These are phyloP conservation scores for Morinoia aosen DNA, from an alignment of 2,888 invertebrate genomes.

Conservation along the genomic window DNA sequence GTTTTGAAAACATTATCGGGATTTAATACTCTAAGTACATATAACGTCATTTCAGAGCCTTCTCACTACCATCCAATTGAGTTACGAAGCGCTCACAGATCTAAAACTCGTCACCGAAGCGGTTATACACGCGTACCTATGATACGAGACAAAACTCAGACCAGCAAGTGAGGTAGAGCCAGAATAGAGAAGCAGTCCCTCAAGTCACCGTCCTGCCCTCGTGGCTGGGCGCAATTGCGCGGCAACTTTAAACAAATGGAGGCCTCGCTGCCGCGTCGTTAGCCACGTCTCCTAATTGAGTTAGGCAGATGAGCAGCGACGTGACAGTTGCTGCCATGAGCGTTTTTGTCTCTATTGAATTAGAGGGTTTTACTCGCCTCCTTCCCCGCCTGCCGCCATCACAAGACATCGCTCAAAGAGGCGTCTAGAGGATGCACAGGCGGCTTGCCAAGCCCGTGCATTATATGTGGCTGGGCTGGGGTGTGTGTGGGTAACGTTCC, in stretches of 20 bases:
- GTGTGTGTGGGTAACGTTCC: neutral
- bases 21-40: too few relatives aligned
- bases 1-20: too few relatives aligned
- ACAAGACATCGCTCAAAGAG: neutral
- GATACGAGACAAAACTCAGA: neutral
- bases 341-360: constrained; percentile 9
- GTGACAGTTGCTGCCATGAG: constrained; percentile 34
- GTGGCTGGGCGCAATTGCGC: neutral
- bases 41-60: neutral
- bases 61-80: neutral
- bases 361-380: neutral
- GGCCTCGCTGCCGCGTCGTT: constrained; percentile 30
- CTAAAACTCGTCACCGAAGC: neutral
- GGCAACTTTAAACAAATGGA: constrained; percentile 46
- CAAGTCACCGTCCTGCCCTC: neutral
- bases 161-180: neutral
- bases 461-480: too few relatives aligned
- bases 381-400: neutral
- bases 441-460: neutral
- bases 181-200: neutral
- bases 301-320: constrained; percentile 44
- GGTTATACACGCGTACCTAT: neutral
- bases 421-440: neutral
- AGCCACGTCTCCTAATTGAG: constrained; percentile 23
- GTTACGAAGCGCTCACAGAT: neutral